Conservation (phyloP, 2,113 vertebrate genomes). For the Eubucco bourcierii region DNA sequence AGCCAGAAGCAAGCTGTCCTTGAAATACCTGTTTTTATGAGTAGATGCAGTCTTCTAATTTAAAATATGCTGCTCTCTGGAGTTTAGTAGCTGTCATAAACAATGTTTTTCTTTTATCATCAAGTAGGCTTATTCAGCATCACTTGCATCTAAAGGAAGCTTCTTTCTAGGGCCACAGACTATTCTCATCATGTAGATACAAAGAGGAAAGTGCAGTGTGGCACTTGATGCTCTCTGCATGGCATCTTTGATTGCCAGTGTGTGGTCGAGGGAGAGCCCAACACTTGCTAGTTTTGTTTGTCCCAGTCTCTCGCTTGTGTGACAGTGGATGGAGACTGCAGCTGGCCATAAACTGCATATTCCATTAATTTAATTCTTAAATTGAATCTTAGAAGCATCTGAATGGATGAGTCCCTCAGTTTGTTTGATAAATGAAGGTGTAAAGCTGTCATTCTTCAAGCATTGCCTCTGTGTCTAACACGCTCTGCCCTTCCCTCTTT, state of each 20-base stretch:
- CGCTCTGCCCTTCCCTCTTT: not conserved
- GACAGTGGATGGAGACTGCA: not conserved
- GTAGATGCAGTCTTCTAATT: slow-evolving; percentile 16
- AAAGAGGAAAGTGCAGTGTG: not conserved
- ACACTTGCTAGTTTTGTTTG: not conserved
- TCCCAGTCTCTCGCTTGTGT: not conserved
- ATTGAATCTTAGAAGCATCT: not conserved
- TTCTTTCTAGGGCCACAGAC: not conserved
- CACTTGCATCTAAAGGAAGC: not conserved
- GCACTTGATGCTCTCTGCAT: not conserved
- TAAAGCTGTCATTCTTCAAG: not conserved
- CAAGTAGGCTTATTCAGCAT: slow-evolving; percentile 20
- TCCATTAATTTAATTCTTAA: not conserved
- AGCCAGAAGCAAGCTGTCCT: slow-evolving; percentile 35
- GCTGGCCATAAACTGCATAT: not conserved
- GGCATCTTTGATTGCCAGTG: not conserved
- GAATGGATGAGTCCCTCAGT: not conserved
- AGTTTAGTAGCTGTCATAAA: slow-evolving; percentile 40
- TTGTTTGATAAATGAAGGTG: not conserved
- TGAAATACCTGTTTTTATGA: slow-evolving; percentile 55
- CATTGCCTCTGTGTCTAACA: not conserved
- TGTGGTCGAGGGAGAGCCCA: not conserved
- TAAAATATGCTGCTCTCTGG: slow-evolving; percentile 36
- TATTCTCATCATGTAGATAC: not conserved
- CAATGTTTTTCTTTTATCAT: not conserved